Evolutionary conservation across 2,113 vertebrate genomes (phyloP), one percentile per base, ranked within the genome.

Genomic region (Syngnathus scovelli): DNA sequence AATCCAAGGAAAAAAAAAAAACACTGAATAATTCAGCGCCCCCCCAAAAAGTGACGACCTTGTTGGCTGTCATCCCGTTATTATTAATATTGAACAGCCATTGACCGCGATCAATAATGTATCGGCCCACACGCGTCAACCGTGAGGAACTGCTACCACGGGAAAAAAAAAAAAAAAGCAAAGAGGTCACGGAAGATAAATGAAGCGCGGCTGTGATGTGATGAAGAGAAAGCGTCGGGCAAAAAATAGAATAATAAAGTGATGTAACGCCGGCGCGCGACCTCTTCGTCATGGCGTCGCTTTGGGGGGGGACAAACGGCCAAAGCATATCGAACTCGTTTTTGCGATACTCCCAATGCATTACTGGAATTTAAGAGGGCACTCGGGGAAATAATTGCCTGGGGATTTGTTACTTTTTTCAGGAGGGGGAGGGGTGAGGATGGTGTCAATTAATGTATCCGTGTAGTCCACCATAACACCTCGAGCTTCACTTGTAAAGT

Each of bases 81-180:
- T 68, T 6, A 77, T 81, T 84, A 79, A 88, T 81, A 78, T 82
- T 74, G 59, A 77, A 76, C 43, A 62, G 60, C 70, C 56, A 61
- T 75, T 77, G 83, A 79, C 74, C 43, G 56, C 56, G 60, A 88
- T 88, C 78, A 74, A 87, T 88, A 82, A 84, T 76, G 54, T 69
- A 79, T 77, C 4, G 46, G 61, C 54, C 72, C 66, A 48, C 59
- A 78, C 39, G 64, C n/a, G 21, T 46, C 61, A 75, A 63, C 72
- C 71, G 64, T 56, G 68, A 79, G 78, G 69, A 46, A 37, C 43
- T 1, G 68, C 27, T 78, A 60, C 71, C 65, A 71, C 63, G 49
- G 13, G 48, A 70, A 64, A 41, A 63, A 21, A 62, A 61, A 51
- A 79, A 72, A 72, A 76, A 79, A 51, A 38, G 10, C 8, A 75